Base-by-base conservation (phyloP, 2,113 vertebrate genomes). In the Mola mola region DNA sequence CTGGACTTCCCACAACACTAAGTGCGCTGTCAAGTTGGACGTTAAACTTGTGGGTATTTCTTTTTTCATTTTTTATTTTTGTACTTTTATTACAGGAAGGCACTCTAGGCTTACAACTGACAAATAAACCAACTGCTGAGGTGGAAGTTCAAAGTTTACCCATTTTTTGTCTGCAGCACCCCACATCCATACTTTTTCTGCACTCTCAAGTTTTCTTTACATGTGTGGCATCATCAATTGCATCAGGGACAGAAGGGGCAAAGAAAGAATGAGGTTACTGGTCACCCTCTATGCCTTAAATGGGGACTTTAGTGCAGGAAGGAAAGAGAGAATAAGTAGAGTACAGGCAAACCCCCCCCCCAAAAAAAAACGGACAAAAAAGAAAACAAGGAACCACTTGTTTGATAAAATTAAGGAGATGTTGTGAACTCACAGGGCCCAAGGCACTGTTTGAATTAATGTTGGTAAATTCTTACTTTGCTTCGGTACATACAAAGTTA, bases 91-190 rank as follows among this genome's bases (percentile, higher is more conserved):
- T 42, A 61, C 48, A 68, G 53, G 40, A 57, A 16, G 43, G 24
- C 41, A 60, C 77, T 67, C 34, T 40, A 50, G 63, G 59, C 75
- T 79, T 62, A 72, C 4, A 3, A 59, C 78, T 65, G 78, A 78
- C 62, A 84, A 67, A 72, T 60, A 81, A 75, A 78, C 58, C 70
- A n/a, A n/a, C 68, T 61, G 66, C 66, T 53, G 77, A 75, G 62
- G 71, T 53, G 77, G 53, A 50, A 40, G 77, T 81, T 81, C 70
- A 75, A 65, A 81, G 81, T 78, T 74, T 61, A 75, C 68, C 65
- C 34, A 34, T 75, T 75, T 67, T 24, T 52, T 75, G 73, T 49
- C 48, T 26, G 43, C 43, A 34, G 61, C 29, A 2, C 28, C 53
- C 20, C 21, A 13, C 31, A 17, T 34, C 37, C 28, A 5, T 28